Evolutionary conservation across 2,797 vertebrate genomes (phyloP), one percentile per base, ranked within the genome.

Genomic region (Amblyopsis hoosieri): DNA sequence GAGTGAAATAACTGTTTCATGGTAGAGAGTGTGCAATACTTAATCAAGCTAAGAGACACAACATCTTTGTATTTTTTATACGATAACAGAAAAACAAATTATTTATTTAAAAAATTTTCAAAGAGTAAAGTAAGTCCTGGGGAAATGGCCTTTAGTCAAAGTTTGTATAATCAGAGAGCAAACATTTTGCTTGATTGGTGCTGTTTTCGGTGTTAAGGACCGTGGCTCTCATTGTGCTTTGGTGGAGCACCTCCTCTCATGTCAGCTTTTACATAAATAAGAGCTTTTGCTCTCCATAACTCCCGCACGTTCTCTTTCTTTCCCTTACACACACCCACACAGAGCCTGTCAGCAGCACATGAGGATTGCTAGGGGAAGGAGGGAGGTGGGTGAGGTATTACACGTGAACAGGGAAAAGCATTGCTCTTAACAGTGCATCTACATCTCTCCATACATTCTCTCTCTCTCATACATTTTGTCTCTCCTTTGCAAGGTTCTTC

Each of bases 301-400:
- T 56, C 52, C 17, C 11, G 57, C 54, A 6, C 6, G 12, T 55
- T 87, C 78, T 83, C 77, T 87, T 61, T 55, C 60, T 63, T 79
- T 86, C 89, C 91, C 87, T 90, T 84, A 82, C 86, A 75, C 86
- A 88, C 90, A 84, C 91, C 90, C 89, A 92, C 91, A 90, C 90
- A 89, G 89, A 87, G 88, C 85, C 89, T 89, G 90, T 90, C 88
- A 89, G 83, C 85, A 78, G 85, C 89, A 86, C 85, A 89, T 78
- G 87, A 90, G 88, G 85, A 89, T 84, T 84, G 85, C 78, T 87
- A 85, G 86, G 89, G 84, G 86, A 88, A 79, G 82, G 77, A 88
- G 82, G 80, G 86, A 87, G 84, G 86, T 82, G 85, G 89, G 87
- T 86, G 88, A 89, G 87, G 87, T 85, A 88, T 90, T 88, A 91